Evolutionary conservation across 2,797 vertebrate species (phyloP).

Genomic region (Chromobotia macracanthus): DNA sequence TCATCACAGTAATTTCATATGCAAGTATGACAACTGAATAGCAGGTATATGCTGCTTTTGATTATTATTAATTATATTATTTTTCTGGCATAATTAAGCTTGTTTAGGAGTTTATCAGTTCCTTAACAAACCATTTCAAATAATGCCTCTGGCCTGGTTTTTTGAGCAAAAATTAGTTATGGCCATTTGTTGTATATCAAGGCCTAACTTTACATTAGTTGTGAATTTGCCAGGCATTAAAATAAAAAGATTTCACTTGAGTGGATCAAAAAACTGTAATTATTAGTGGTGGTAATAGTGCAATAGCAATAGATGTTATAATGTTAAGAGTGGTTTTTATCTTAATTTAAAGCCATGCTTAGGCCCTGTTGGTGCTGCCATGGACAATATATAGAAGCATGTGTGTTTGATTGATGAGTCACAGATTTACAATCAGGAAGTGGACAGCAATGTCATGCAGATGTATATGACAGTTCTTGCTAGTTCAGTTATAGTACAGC

Average conservation of each 20-base stretch:
- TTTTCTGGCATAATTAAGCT: neutral
- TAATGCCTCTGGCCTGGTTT: conserved; percentile 22
- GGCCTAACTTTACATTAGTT: conserved; percentile 32
- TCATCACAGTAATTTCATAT: neutral
- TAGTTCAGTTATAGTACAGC: neutral
- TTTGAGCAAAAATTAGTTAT: conserved; percentile 17
- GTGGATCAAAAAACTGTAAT: conserved; percentile 29
- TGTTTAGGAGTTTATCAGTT: neutral
- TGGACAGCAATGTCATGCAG: conserved; percentile 1
- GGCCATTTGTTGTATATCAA: conserved; percentile 28
- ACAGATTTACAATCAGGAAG: neutral
- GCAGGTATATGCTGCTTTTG: conserved; percentile 15
- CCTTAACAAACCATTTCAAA: neutral
- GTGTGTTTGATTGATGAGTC: neutral
- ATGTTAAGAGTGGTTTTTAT: conserved; percentile 25
- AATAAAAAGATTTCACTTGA: neutral
- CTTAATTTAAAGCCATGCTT: conserved; percentile 35
- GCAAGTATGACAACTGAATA: conserved; percentile 13
- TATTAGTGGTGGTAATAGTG: conserved; percentile 38
- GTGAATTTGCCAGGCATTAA: conserved; percentile 35
- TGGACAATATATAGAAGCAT: conserved; percentile 1
- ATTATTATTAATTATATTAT: conserved; percentile 4
- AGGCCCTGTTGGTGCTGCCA: conserved; percentile 46
- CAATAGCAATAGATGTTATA: conserved; percentile 44
- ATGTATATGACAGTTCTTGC: neutral